These are phyloP conservation scores for Marmota flaviventris DNA, from an alignment of 2,113 vertebrate genomes.

Conservation along the genomic window DNA sequence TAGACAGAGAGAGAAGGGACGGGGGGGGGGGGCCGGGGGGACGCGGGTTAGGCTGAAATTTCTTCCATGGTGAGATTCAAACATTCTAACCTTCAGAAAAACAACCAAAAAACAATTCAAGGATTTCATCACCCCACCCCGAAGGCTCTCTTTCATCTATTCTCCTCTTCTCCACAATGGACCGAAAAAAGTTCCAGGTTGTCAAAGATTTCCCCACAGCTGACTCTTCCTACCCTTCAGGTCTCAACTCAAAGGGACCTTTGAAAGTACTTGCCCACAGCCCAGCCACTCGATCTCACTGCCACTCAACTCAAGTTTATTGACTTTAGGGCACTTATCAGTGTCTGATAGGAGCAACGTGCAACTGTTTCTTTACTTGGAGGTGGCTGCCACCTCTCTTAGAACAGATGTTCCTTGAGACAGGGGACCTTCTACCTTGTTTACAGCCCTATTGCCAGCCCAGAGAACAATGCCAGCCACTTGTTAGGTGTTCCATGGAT, in stretches of 20 bases:
- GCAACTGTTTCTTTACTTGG: not conserved
- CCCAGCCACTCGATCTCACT: not conserved
- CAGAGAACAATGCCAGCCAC: not conserved
- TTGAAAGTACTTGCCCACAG: not conserved
- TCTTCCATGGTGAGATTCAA: not conserved
- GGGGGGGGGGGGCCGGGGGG: no score
- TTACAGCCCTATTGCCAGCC: not conserved
- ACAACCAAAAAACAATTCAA: not conserved
- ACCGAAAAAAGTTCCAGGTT: not conserved
- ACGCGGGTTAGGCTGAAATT: not conserved
- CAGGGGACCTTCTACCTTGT: not conserved
- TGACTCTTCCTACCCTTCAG: not conserved
- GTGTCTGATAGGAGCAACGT: not conserved
- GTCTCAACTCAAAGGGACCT: not conserved
- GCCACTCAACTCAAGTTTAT: not conserved
- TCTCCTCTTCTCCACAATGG: not conserved
- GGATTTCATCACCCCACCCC: not conserved
- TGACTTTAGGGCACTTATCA: not conserved
- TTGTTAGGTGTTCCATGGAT: not conserved
- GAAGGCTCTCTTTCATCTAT: not conserved
- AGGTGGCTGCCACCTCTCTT: not conserved
- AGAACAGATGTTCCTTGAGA: not conserved
- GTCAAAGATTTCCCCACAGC: not conserved
- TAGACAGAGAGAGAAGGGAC: not conserved
- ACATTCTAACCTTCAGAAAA: not conserved